Evolutionary conservation across 1,140 invertebrate species (phyloP).

Genomic region (Plutomurus gul): DNA sequence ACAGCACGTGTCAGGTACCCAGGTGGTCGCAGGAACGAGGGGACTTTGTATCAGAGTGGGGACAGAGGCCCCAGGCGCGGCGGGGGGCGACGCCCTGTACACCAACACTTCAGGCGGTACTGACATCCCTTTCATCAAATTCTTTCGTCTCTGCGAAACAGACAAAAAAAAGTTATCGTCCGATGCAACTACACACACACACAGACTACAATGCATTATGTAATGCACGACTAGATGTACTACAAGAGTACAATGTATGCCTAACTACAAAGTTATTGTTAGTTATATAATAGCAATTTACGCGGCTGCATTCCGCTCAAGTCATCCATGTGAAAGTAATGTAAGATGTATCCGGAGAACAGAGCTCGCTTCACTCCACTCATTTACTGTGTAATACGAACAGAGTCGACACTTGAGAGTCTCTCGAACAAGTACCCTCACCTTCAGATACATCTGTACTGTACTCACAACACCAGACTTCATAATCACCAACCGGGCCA

Average conservation of each 20-base stretch:
- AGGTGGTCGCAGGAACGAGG: slow-evolving; percentile 31
- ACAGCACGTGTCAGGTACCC: slow-evolving; percentile 50
- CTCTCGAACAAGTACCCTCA: not conserved
- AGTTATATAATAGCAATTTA: no score
- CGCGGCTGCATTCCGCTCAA: not conserved
- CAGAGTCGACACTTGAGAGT: not conserved
- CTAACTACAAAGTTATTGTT: no score
- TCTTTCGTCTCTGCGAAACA: slow-evolving; percentile 22
- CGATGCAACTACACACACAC: not conserved
- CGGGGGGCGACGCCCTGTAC: slow-evolving; percentile 1
- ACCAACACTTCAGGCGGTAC: not conserved
- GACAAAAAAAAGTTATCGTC: not conserved
- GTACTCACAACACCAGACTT: not conserved
- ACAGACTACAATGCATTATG: not conserved
- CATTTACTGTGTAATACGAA: not conserved
- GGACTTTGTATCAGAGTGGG: slow-evolving; percentile 11
- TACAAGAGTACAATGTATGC: no score
- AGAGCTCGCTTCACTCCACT: slow-evolving; percentile 10
- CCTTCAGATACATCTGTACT: not conserved
- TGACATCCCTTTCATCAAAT: slow-evolving; percentile 19
- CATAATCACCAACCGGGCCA: not conserved
- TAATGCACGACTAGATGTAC: no score
- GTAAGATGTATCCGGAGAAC: no score
- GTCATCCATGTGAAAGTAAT: no score
- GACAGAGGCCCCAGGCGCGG: not conserved